Percentiles rank a stretch among this genome's conserved stretches.
Evolutionary conservation across 35 echinoderm and acorn worm genomes (phyloP).

Genomic region (Hemicentrotus pulcherrimus): DNA sequence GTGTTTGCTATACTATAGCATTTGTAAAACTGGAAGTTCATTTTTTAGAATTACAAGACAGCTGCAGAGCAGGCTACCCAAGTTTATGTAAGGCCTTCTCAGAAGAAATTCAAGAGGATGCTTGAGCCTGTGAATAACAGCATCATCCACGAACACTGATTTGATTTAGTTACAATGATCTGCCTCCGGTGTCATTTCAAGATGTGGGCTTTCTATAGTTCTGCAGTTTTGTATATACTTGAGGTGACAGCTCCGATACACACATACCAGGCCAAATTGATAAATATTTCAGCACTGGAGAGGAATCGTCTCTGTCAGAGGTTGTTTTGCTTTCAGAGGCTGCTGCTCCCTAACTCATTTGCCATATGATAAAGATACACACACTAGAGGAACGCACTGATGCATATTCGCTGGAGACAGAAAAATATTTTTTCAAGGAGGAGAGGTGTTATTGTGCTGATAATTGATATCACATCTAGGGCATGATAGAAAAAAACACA

Average conservation of each 20-base stretch:
- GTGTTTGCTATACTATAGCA: not conserved
- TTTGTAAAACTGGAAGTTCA: not conserved
- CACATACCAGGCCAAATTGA: constrained; percentile 49
- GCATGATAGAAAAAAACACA: not conserved
- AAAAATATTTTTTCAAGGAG: not conserved
- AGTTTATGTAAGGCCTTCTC: not conserved
- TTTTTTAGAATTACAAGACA: not conserved
- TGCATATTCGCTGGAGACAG: not conserved
- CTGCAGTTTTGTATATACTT: constrained; percentile 29
- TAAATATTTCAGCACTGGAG: constrained; percentile 51
- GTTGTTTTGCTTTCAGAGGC: not conserved
- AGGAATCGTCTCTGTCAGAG: not conserved
- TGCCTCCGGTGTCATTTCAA: constrained; percentile 12
- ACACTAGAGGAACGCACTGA: not conserved
- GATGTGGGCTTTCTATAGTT: not conserved
- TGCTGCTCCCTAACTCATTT: not conserved
- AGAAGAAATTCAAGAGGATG: not conserved
- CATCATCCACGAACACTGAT: not conserved
- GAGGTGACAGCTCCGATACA: constrained; percentile 35
- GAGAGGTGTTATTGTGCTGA: constrained; percentile 10
- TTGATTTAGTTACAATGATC: constrained; percentile 39
- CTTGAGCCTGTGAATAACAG: not conserved
- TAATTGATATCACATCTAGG: not conserved
- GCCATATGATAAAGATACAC: constrained; percentile 22
- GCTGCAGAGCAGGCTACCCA: not conserved